Base-by-base conservation (phyloP, 2,113 vertebrate species). In the Apus apus region DNA sequence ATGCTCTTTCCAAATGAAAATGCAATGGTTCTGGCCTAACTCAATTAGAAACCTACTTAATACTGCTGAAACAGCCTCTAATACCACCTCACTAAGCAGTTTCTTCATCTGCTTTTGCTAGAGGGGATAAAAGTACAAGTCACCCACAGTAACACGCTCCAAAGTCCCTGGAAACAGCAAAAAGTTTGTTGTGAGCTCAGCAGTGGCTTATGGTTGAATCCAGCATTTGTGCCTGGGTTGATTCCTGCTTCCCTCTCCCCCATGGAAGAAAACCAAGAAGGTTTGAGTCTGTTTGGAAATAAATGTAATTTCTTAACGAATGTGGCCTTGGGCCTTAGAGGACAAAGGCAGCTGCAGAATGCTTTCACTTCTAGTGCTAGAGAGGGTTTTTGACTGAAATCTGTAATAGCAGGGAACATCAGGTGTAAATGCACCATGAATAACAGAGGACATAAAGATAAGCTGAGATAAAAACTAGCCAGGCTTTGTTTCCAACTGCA, bases 101-200 rank as follows among this genome's bases (percentile, higher is more conserved):
- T 92, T 86, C 89, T 88, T 92, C 93, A 77, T 38, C 73, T 94
- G 76, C 51, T 67, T 91, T 58, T 77, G 76, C 72, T 84, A 46
- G 84, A 74, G 65, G 70, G 43, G 76, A 34, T 87, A 46, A 91
- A 80, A 85, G 43, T n/a, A 81, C 15, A 64, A 20, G 67, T 80
- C 50, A 32, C 36, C 65, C 57, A 34, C 48, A 61, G 45, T 18
- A 61, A 73, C 29, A 32, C 15, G 9, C 67, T 50, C 18, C 65
- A 54, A 76, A 67, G 19, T 4, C 40, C 20, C 67, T 75, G 43
- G 54, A 87, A 89, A 75, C 29, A 74, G n/a, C 32, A 68, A 56
- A 34, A 87, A 10, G 4, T 18, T 65, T 64, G 64, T 40, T 66
- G 30, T 91, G 38, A 58, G 5, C 53, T 93, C 70, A 90, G 45